Conservation (phyloP, 2,113 vertebrate species). For the Cichladusa arquata region DNA sequence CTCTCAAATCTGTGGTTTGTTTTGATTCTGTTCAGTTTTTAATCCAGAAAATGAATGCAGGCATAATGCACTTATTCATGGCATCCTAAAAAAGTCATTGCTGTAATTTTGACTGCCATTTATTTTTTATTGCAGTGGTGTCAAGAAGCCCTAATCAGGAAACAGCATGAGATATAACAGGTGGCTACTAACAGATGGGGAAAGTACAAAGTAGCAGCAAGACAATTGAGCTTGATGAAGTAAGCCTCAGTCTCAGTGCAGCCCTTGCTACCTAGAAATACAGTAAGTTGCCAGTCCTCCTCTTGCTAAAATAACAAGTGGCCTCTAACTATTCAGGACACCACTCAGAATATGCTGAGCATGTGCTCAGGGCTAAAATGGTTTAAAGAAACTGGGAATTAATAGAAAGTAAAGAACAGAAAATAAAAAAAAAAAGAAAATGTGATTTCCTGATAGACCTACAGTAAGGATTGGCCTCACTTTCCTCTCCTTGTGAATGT, state of each 20-base stretch:
- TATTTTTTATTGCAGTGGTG: neutral
- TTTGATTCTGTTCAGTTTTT: neutral
- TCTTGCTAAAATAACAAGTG: neutral
- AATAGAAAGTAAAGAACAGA: neutral
- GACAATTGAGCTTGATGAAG: neutral
- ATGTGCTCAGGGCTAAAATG: neutral
- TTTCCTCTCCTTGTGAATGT: neutral
- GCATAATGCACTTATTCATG: neutral
- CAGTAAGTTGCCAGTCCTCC: neutral
- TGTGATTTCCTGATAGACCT: neutral
- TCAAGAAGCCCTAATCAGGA: neutral
- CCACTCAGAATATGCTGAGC: neutral
- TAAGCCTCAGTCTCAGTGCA: neutral
- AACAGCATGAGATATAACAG: neutral
- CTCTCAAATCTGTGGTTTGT: neutral
- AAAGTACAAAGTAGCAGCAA: conserved; percentile 1
- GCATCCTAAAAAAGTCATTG: neutral
- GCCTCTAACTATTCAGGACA: neutral
- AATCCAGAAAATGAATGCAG: neutral
- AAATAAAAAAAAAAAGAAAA: neutral
- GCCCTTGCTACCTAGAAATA: neutral
- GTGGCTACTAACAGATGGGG: conserved; percentile 32
- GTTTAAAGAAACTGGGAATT: neutral
- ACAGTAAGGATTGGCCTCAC: neutral
- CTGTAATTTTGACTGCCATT: neutral